Base-by-base conservation (phyloP, 35 echinoderm and acorn worm genomes). In the Ophiothrix spiculata region DNA sequence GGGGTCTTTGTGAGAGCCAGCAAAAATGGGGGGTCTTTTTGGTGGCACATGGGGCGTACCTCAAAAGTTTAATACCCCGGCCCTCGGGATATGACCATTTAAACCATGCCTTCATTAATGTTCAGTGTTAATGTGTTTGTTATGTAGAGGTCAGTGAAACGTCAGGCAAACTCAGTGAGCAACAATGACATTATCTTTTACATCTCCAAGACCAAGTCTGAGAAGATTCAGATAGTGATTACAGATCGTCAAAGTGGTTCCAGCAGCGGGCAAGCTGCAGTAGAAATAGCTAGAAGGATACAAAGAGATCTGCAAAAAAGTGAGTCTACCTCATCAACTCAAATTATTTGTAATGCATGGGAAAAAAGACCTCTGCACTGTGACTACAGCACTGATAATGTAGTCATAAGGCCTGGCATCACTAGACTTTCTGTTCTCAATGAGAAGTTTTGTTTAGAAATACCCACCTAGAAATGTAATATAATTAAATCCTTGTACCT, bases 221-320 rank as follows among this genome's bases (percentile, higher is more conserved):
- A 78, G 13, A 86, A 83, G 39, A 91, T 97, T 12, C 94, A 97
- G 78, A 28, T 97, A 78, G 90, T 92, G 4, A 79, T 92, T 15
- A 92, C 94, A 31, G 94, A 97, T 73, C 88, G 64, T 39, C 80
- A 60, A 36, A 34, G 38, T 0, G 94, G 94, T 23, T 76, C 82
- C 41, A 84, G 83, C 25, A 97, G 84, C 86, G 94, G 94, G 1
- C 75, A 86, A 79, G 39, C 39, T 31, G 94, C 94, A 11, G 83
- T 89, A 13, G 12, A 69, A 36, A 36, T 94, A 31, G 84, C 88
- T 8, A 84, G 79, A 31, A 38, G 86, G 25, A 90, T 94, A 16
- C 29, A 87, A 41, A 73, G 76, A 40, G 92, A 90, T 37, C 81
- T 94, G 15, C 81, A 42, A 32, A 84, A 64, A 35, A 56, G 81